Evolutionary conservation across 2,797 vertebrate species (phyloP), one percentile per base, ranked within the genome.

Genomic region (Ciconia nigra): DNA sequence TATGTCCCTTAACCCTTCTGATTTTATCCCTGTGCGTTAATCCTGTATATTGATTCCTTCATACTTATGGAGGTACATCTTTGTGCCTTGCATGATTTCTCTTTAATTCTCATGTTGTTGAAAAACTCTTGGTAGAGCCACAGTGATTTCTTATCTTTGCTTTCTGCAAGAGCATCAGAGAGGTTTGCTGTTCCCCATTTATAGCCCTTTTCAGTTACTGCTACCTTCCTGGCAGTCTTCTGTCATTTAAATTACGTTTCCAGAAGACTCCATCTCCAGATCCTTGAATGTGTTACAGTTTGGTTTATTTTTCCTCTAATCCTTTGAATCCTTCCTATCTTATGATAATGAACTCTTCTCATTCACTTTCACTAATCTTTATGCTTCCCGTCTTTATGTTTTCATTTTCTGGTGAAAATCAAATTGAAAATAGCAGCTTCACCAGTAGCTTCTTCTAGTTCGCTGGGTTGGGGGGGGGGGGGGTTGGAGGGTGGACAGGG

Each of bases 161-260:
- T 89, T 74, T 85, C 71, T 76, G 49, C n/a, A n/a, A n/a, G n/a
- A n/a, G 41, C 20, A 69, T 49, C 12, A 82, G 58, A 74, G 33
- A n/a, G 15, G 7, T 78, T 81, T 91, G 28, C 49, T 89, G 15
- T 82, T 91, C 44, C 71, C 41, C 20, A 62, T 84, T 89, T 74
- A 55, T 11, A 74, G 80, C 31, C 29, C 37, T 61, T 61, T 93
- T 65, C 67, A 82, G 41, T 61, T 67, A 82, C 62, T 76, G 22
- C 67, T 65, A 33, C 33, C 25, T 58, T 79, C 29, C 42, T 76
- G 59, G 37, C 31, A 95, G 31, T 51, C 54, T 84, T 91, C 41
- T 82, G n/a, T 72, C 46, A 46, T 52, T 61, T 89, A 85, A 89
- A 81, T 74, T 58, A 54, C 55, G 15, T 91, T 96, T 96, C 49